phyloP scores from a whole-genome alignment of 2,797 vertebrate species.

The Argyrosomus regius region DNA sequence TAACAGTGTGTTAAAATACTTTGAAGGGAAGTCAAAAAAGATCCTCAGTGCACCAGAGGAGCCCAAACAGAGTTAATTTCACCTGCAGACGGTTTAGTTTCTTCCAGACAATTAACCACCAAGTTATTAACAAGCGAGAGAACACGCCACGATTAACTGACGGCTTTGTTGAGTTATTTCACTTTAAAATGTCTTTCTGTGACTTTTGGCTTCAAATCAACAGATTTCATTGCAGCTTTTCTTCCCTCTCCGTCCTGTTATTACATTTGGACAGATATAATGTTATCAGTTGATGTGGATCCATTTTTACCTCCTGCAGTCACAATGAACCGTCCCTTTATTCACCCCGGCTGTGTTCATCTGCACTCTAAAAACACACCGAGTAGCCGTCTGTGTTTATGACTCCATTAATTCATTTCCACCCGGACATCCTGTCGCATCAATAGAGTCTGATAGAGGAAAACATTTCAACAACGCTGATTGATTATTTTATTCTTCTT shows the following conservation, averaged over 20 bases:
- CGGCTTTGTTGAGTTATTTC: neutral
- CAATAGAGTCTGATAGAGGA: neutral
- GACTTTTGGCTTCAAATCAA: neutral
- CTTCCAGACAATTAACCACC: neutral
- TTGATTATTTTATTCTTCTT: neutral
- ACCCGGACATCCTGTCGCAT: neutral
- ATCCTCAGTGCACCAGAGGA: neutral
- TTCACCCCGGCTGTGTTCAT: neutral
- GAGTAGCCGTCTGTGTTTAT: neutral
- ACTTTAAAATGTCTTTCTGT: neutral
- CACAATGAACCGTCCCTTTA: neutral
- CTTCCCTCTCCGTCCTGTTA: neutral
- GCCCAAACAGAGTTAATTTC: neutral
- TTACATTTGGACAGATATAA: conserved; percentile 14
- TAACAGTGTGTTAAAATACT: neutral
- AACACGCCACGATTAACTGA: neutral
- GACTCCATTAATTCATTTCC: neutral
- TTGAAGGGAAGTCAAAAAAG: neutral
- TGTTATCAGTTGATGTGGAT: neutral
- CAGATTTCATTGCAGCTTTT: neutral
- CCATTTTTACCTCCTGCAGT: conserved; percentile 22
- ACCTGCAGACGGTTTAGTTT: neutral
- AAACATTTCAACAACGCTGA: neutral
- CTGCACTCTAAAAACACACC: neutral
- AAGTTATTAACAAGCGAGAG: neutral